phyloP scores from a whole-genome alignment of 2,888 invertebrate genomes.

The Xylocampa areola region DNA sequence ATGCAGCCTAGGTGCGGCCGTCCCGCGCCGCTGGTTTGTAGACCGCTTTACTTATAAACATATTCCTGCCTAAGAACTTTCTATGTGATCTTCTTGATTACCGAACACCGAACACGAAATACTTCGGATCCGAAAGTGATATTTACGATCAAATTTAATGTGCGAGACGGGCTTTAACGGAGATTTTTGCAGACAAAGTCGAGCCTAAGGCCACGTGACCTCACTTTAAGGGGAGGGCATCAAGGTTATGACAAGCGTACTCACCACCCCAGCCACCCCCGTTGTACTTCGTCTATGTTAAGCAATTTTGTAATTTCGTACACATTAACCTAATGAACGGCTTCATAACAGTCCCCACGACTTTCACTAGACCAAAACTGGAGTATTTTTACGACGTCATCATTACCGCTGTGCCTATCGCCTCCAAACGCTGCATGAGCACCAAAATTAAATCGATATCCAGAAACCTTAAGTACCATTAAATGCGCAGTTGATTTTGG shows the following conservation, averaged over 20 bases:
- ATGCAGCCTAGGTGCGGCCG: constrained; percentile 21
- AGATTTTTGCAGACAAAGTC: not conserved
- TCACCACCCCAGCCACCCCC: constrained; percentile 36
- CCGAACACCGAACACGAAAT: not conserved
- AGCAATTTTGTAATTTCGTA: constrained; percentile 19
- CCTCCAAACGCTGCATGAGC: too few species aligned
- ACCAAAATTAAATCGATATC: too few species aligned
- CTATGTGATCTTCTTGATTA: not conserved
- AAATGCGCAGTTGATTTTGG: too few species aligned
- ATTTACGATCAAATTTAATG: not conserved
- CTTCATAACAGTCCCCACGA: too few species aligned
- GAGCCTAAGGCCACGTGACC: not conserved
- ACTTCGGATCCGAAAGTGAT: not conserved
- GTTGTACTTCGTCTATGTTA: constrained; percentile 27
- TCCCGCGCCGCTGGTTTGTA: not conserved
- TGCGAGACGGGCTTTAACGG: not conserved
- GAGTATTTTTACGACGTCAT: too few species aligned
- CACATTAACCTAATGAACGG: too few species aligned
- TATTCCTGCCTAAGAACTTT: constrained; percentile 33
- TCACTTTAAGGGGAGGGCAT: constrained; percentile 5
- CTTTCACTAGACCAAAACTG: too few species aligned
- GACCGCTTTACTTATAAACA: constrained; percentile 35
- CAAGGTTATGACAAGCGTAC: constrained; percentile 36
- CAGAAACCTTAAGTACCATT: too few species aligned
- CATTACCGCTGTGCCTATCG: too few species aligned